Evolutionary conservation across 2,797 vertebrate genomes (phyloP).

Genomic region (Adelosebastes latens): DNA sequence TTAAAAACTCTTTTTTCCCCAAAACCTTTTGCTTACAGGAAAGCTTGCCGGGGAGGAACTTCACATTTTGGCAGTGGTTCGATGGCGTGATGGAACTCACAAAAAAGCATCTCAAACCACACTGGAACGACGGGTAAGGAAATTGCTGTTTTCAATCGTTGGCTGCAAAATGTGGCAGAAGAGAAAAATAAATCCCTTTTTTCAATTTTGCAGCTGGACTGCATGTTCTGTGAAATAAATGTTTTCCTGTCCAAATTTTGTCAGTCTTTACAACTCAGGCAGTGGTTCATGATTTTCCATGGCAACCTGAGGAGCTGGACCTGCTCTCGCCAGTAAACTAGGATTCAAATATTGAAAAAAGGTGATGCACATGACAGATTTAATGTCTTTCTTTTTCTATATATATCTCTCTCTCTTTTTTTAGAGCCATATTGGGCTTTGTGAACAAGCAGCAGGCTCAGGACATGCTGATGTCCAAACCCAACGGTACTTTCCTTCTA

Average conservation of each 20-base stretch:
- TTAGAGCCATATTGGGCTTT: constrained; percentile 95
- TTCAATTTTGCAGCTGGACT: constrained; percentile 16
- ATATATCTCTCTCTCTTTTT: background rate
- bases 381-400: background rate
- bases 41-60: constrained; percentile 95
- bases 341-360: background rate
- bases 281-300: constrained; percentile 41
- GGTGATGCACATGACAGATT: background rate
- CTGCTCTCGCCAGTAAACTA: background rate
- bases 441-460: constrained; percentile 98
- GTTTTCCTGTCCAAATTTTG: constrained; percentile 2
- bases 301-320: constrained; percentile 14
- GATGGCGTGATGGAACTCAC: constrained; percentile 98
- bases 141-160: background rate
- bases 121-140: constrained; percentile 97
- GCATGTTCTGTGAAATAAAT: constrained; percentile 8
- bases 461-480: constrained; percentile 96
- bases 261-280: background rate
- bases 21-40: constrained; percentile 81
- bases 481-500: constrained; percentile 96
- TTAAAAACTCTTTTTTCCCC: background rate
- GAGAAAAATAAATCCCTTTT: background rate
- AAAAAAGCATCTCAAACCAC: constrained; percentile 93
- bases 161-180: constrained; percentile 48
- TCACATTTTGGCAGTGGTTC: constrained; percentile 99